Percentiles rank a stretch among this genome's conserved stretches.
These are phyloP conservation scores for Polyommatus iphigenia DNA, from an alignment of 2,888 invertebrate genomes.

Conservation along the genomic window DNA sequence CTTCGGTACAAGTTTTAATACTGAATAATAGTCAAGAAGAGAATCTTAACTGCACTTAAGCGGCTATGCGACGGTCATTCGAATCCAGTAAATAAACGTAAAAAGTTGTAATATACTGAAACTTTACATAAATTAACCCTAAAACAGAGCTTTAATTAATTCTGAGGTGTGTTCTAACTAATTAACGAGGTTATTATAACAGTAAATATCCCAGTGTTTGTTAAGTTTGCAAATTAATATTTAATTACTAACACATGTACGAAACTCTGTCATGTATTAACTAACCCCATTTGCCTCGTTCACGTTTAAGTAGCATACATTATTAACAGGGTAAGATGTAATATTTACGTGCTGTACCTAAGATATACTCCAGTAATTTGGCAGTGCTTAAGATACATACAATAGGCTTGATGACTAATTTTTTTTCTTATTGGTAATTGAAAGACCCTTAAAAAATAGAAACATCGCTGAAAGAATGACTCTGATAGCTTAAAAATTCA, in stretches of 20 bases:
- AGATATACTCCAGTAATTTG: conserved; percentile 4
- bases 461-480: too few relatives aligned
- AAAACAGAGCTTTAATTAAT: background rate
- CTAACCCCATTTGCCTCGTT: conserved; percentile 21
- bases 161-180: conserved; percentile 11
- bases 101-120: background rate
- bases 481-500: too few relatives aligned
- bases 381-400: background rate
- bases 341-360: background rate
- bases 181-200: background rate
- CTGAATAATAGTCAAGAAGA: conserved; percentile 9
- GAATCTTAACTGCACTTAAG: conserved; percentile 21
- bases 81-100: background rate
- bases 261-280: conserved; percentile 18
- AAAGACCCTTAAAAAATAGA: too few relatives aligned
- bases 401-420: too few relatives aligned
- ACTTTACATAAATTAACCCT: background rate
- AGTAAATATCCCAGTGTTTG: conserved; percentile 7
- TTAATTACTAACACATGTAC: conserved; percentile 18
- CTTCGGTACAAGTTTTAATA: background rate
- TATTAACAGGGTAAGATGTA: conserved; percentile 14
- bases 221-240: conserved; percentile 19
- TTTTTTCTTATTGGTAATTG: too few relatives aligned
- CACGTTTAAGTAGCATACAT: conserved; percentile 14
- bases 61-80: background rate